Evolutionary conservation across 2,113 vertebrate species (phyloP).

Genomic region (Formicarius rufipectus): DNA sequence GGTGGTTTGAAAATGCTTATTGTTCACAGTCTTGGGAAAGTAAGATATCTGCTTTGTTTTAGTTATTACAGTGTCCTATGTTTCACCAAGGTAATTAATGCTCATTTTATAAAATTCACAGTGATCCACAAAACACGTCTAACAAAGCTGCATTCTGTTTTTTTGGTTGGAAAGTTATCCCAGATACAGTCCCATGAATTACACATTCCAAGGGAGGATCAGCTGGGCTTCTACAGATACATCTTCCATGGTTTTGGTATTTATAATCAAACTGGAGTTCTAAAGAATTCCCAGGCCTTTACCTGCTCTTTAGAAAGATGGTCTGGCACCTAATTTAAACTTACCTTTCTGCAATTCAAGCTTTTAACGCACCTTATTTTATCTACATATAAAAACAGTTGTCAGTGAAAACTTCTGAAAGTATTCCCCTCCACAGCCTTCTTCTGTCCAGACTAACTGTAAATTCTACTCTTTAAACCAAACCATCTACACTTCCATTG

Average conservation of each 20-base stretch:
- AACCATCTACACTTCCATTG: neutral
- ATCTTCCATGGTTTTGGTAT: neutral
- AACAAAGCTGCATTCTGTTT: neutral
- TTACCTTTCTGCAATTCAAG: neutral
- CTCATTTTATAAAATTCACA: neutral
- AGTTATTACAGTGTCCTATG: neutral
- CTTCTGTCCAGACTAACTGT: neutral
- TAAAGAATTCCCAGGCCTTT: neutral
- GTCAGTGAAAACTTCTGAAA: neutral
- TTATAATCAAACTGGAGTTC: neutral
- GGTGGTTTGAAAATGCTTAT: neutral
- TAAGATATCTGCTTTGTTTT: neutral
- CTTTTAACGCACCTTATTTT: neutral
- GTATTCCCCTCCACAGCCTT: neutral
- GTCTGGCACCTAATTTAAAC: neutral
- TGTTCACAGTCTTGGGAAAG: neutral
- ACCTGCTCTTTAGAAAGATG: neutral
- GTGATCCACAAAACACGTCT: neutral
- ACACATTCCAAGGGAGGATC: neutral
- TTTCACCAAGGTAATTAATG: neutral
- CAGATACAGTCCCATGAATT: neutral
- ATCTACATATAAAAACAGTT: neutral
- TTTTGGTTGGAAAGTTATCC: neutral
- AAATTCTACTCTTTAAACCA: neutral
- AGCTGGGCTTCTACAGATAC: neutral